Conservation (phyloP, 1,140 invertebrate genomes). For the Drosophila kohkoa region DNA sequence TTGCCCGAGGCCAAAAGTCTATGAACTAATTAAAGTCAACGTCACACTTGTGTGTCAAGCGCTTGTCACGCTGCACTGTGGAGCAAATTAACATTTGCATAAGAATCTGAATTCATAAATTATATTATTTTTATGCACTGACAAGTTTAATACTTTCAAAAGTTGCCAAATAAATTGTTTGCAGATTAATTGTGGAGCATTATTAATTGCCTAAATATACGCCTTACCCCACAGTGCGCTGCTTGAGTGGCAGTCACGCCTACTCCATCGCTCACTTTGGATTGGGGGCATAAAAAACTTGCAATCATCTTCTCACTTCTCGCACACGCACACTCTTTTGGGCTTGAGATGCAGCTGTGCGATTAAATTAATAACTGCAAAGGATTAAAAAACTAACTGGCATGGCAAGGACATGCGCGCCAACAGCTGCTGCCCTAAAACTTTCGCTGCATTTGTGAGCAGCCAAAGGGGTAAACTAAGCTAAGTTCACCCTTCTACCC, state of each 20-base stretch:
- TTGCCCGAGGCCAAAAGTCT: slow-evolving; percentile 53
- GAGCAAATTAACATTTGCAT: too few species aligned
- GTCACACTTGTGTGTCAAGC: slow-evolving; percentile 71
- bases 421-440: slow-evolving; percentile 54
- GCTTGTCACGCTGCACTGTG: slow-evolving; percentile 45
- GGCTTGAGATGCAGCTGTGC: slow-evolving; percentile 67
- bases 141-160: too few species aligned
- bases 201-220: too few species aligned
- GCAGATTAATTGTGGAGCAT: too few species aligned
- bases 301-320: slow-evolving; percentile 7
- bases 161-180: too few species aligned
- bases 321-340: background rate
- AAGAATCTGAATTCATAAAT: too few species aligned
- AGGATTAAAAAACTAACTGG: slow-evolving; percentile 81
- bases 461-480: slow-evolving; percentile 35
- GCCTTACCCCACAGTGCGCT: too few species aligned
- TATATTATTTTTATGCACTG: too few species aligned
- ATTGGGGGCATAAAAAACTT: slow-evolving; percentile 41
- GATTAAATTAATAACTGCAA: slow-evolving; percentile 83
- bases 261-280: slow-evolving; percentile 1
- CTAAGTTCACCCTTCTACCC: slow-evolving; percentile 36
- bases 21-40: slow-evolving; percentile 74
- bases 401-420: slow-evolving; percentile 68
- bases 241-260: slow-evolving; percentile 12
- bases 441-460: slow-evolving; percentile 65